Base-by-base conservation (phyloP, 1,140 invertebrate genomes). In the Drosophila parabipectinata region DNA sequence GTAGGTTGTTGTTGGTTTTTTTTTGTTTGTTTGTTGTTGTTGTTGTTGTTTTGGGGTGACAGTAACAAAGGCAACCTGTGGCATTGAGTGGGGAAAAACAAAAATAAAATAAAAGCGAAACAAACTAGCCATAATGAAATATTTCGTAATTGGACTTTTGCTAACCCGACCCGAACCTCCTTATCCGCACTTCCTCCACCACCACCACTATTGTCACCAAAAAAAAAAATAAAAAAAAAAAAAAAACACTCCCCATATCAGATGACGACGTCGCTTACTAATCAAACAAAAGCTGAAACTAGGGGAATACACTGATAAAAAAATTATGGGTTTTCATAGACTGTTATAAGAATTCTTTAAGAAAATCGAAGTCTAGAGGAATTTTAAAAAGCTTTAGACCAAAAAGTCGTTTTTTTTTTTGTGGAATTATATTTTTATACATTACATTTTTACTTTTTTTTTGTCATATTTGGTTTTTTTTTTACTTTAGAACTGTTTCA, bases 91-190 rank as follows among this genome's bases (percentile, higher is more conserved):
- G 41, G 10, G 32, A 28, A 47, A 45, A 45, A 47, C 32, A 51
- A 63, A 6, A 37, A 9, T 3, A 7, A 34, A 47, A n/a, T 18
- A 30, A 34, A 15, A 37, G 60, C 8, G 10, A 44, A 64, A 32
- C 32, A 52, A 64, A 63, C 21, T 34, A 37, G 47, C 48, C 39
- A 47, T 68, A 37, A 67, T 47, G 41, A 67, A 68, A 68, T 67
- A 68, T 66, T 53, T 44, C 60, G 64, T 68, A 68, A 68, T 68
- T 68, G 64, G 60, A 66, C 64, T 68, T 68, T 68, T 66, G 64
- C 64, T 44, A 47, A 68, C 24, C 48, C 47, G 30, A 68, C 39
- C 63, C 28, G 47, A 63, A 67, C 63, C 63, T 63, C 34, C 47
- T 63, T 67, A 67, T 67, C 63, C 59, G 63, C 63, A 26, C 44